Evolutionary conservation across 2,113 vertebrate species (phyloP).

Genomic region (Sitta europaea): DNA sequence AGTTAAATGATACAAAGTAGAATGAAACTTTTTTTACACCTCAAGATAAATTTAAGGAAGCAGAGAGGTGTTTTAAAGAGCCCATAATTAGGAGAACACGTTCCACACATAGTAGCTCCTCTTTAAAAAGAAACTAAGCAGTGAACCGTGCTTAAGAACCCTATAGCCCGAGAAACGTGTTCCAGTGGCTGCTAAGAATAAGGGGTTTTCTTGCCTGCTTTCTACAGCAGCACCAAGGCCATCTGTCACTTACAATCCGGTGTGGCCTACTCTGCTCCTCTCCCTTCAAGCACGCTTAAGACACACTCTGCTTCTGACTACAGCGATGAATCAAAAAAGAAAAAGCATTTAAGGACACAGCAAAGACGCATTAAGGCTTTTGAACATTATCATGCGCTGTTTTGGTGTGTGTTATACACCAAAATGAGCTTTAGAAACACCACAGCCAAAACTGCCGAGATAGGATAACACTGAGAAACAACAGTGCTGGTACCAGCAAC

Average conservation of each 20-base stretch:
- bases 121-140: background rate
- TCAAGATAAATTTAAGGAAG: background rate
- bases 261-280: rapidly evolving
- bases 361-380: rapidly evolving
- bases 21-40: rapidly evolving
- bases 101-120: rapidly evolving
- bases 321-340: rapidly evolving
- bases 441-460: background rate
- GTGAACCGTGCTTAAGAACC: background rate
- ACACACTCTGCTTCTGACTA: too few species aligned
- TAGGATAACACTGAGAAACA: background rate
- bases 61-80: background rate
- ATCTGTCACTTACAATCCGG: rapidly evolving
- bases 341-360: too few species aligned
- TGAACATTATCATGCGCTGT: rapidly evolving
- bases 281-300: rapidly evolving
- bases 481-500: too few species aligned
- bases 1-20: background rate
- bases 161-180: rapidly evolving
- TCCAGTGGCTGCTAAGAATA: background rate
- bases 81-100: background rate
- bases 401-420: background rate
- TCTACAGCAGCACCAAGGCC: rapidly evolving
- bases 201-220: rapidly evolving
- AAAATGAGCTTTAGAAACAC: background rate